These are phyloP conservation scores for Aulostomus chinensis DNA, from an alignment of 2,797 vertebrate genomes.

Conservation along the genomic window DNA sequence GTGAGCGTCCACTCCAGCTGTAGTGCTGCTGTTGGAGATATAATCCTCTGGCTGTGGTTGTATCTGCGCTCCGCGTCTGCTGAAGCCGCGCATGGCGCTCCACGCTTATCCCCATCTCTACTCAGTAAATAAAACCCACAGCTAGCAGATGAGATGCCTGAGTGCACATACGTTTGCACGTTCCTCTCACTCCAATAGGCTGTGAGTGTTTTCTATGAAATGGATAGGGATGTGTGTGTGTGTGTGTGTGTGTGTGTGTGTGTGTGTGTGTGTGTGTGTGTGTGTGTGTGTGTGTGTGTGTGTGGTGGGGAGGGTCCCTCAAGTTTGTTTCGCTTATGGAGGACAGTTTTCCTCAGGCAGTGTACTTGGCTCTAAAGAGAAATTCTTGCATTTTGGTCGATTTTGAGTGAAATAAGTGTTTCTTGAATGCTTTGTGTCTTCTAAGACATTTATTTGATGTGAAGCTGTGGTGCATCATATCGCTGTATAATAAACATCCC, in stretches of 20 bases:
- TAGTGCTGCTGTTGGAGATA: slow-evolving; percentile 28
- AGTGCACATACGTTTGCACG: not conserved
- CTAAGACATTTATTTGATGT: no score
- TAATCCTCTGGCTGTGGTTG: slow-evolving; percentile 32
- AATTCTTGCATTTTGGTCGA: no score
- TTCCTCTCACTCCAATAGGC: no score
- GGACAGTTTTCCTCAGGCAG: not conserved
- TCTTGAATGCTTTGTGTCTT: not conserved
- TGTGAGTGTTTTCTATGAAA: no score
- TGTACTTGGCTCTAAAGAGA: no score
- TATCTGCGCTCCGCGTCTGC: slow-evolving; percentile 18
- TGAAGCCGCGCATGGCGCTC: not conserved
- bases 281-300: no score
- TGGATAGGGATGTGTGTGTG: no score
- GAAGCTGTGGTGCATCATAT: no score
- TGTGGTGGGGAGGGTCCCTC: no score
- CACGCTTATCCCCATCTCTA: slow-evolving; percentile 29
- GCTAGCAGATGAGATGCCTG: slow-evolving; percentile 17
- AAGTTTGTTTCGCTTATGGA: not conserved
- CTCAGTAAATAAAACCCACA: slow-evolving; percentile 32
- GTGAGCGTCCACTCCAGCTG: slow-evolving; percentile 25
- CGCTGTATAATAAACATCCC: no score
- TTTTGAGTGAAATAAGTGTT: not conserved
- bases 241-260: no score
- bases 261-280: no score